These are phyloP conservation scores for Andrena marginata DNA, from an alignment of 2,888 invertebrate genomes.

Conservation along the genomic window DNA sequence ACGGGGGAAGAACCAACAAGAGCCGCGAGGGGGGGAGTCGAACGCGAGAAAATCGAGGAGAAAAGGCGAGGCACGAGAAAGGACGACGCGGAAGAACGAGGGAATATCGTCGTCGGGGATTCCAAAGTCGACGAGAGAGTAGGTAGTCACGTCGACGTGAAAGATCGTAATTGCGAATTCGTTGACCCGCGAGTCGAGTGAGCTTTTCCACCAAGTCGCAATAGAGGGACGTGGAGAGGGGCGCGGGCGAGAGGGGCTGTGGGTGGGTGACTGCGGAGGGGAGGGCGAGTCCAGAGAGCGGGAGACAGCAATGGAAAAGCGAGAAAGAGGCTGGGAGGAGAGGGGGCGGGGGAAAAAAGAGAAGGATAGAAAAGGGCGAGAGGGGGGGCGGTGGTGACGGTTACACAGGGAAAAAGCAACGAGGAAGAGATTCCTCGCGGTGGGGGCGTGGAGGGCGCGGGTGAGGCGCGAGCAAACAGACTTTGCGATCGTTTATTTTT, in stretches of 20 bases:
- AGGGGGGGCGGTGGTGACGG: conserved; percentile 33
- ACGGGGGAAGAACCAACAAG: conserved; percentile 34
- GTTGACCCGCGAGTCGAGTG: conserved; percentile 82
- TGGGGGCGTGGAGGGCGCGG: conserved; percentile 16
- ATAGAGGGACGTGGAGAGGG: conserved; percentile 52
- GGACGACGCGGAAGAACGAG: neutral
- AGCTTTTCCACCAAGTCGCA: conserved; percentile 73
- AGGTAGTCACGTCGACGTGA: conserved; percentile 77
- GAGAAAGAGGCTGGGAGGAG: conserved; percentile 16
- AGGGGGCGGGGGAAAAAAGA: conserved; percentile 28
- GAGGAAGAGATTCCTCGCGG: conserved; percentile 35
- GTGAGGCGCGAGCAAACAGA: conserved; percentile 79
- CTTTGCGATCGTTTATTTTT: conserved; percentile 83
- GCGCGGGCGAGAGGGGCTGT: neutral
- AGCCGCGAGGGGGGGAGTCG: conserved; percentile 7
- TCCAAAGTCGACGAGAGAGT: conserved; percentile 75
- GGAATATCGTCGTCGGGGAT: conserved; percentile 64
- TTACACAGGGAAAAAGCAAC: conserved; percentile 49
- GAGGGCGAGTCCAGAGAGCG: conserved; percentile 35
- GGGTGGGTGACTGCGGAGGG: conserved; percentile 34
- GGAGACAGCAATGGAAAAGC: conserved; percentile 30
- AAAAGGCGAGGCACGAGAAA: conserved; percentile 20
- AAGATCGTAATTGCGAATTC: conserved; percentile 83
- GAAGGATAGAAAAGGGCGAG: neutral
- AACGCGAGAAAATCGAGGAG: conserved; percentile 43